phyloP scores from a whole-genome alignment of 2,113 vertebrate species.

The Megatriorchis doriae region DNA sequence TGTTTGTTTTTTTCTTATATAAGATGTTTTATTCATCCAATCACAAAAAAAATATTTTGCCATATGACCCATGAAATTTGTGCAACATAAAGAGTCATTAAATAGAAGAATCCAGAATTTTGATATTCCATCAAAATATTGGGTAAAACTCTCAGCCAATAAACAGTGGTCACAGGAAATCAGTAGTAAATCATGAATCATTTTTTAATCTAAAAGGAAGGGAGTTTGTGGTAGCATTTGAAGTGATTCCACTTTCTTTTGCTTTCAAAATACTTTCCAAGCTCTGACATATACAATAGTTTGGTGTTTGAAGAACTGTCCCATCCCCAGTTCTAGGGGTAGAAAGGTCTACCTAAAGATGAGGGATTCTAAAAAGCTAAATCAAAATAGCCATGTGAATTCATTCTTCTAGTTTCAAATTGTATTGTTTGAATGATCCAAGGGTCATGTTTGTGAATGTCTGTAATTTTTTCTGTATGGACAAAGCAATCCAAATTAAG shows the following conservation, averaged over 20 bases:
- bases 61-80: not conserved
- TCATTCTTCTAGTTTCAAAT: not conserved
- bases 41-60: not conserved
- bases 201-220: not conserved
- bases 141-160: not conserved
- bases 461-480: not conserved
- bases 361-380: not conserved
- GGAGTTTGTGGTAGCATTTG: not conserved
- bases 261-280: constrained; percentile 4
- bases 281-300: not conserved
- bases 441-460: not conserved
- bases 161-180: not conserved
- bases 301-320: not conserved
- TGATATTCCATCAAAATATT: not conserved
- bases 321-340: not conserved
- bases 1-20: constrained; percentile 16
- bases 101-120: not conserved
- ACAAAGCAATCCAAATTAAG: constrained; percentile 5
- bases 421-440: not conserved
- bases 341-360: not conserved
- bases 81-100: not conserved
- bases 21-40: not conserved
- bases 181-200: not conserved
- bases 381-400: not conserved
- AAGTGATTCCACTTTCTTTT: not conserved